Percentiles rank a stretch among this genome's conserved stretches.
These are phyloP conservation scores for Ostrea denselamellosa DNA, from an alignment of 1,140 invertebrate species.

Conservation along the genomic window DNA sequence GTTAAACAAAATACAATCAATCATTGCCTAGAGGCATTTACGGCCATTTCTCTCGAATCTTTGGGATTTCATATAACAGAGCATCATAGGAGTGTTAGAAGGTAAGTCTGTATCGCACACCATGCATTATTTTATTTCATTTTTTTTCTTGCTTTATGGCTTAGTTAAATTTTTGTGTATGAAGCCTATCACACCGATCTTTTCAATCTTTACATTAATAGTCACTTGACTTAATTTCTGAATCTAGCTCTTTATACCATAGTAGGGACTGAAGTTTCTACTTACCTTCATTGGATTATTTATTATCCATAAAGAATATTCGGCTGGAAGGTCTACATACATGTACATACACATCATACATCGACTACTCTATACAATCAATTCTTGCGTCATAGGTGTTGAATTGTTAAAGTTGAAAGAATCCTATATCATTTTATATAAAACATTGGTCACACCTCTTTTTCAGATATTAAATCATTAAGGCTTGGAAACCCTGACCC, in stretches of 20 bases:
- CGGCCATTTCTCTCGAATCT: too few relatives aligned
- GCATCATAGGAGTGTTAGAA: too few relatives aligned
- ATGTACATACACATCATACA: neutral
- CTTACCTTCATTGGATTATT: neutral
- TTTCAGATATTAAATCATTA: neutral
- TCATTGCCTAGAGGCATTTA: too few relatives aligned
- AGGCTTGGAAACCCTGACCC: neutral
- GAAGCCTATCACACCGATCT: too few relatives aligned
- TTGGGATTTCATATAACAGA: too few relatives aligned
- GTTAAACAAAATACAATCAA: too few relatives aligned
- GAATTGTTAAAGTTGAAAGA: constrained; percentile 7
- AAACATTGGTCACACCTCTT: neutral
- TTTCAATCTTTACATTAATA: neutral
- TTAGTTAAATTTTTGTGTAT: too few relatives aligned
- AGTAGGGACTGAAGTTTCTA: neutral
- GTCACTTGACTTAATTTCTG: neutral
- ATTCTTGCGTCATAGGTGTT: neutral
- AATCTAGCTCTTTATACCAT: neutral
- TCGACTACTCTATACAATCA: neutral
- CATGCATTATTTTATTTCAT: too few relatives aligned
- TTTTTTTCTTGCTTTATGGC: too few relatives aligned
- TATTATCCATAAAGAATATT: neutral
- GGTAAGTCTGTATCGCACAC: too few relatives aligned
- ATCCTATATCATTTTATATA: neutral
- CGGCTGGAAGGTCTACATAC: neutral